A percentile compares a stretch with the other conserved stretches of the same genome.
phyloP scores from a whole-genome alignment of 2,888 invertebrate species.

The Cephus nigrinus region DNA sequence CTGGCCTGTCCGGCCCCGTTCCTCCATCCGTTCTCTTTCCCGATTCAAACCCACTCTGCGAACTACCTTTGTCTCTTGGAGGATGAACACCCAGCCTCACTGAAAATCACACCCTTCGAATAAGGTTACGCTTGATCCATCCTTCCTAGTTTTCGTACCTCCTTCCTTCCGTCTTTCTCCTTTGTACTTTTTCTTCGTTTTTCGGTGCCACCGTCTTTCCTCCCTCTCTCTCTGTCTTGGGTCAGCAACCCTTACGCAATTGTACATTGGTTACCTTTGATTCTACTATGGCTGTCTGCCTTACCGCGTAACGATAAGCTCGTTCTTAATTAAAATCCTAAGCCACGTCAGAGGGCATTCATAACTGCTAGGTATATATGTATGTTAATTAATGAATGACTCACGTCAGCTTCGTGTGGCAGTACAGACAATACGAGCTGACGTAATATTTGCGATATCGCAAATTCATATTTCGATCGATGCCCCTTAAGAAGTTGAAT shows the following conservation, averaged over 20 bases:
- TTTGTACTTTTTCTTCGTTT: neutral
- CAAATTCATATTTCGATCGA: neutral
- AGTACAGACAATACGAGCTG: neutral
- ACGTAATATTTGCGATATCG: neutral
- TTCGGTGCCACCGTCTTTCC: neutral
- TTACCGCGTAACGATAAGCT: neutral
- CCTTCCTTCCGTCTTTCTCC: neutral
- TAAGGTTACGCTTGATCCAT: neutral
- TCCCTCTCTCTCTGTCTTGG: neutral
- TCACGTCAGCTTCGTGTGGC: neutral
- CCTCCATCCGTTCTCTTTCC: slow-evolving; percentile 21
- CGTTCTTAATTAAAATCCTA: neutral
- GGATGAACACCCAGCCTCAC: neutral
- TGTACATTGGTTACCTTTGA: neutral
- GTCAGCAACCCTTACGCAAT: neutral
- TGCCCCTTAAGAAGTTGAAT: neutral
- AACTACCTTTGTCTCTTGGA: slow-evolving; percentile 15
- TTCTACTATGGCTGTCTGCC: neutral
- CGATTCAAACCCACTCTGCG: slow-evolving; percentile 18
- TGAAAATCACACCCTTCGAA: neutral
- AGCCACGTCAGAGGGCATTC: neutral
- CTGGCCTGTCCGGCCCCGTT: neutral
- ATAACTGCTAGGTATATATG: neutral
- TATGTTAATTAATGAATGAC: neutral
- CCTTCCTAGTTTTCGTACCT: neutral